Conservation (phyloP, 2,113 vertebrate species). For the Perca flavescens region DNA sequence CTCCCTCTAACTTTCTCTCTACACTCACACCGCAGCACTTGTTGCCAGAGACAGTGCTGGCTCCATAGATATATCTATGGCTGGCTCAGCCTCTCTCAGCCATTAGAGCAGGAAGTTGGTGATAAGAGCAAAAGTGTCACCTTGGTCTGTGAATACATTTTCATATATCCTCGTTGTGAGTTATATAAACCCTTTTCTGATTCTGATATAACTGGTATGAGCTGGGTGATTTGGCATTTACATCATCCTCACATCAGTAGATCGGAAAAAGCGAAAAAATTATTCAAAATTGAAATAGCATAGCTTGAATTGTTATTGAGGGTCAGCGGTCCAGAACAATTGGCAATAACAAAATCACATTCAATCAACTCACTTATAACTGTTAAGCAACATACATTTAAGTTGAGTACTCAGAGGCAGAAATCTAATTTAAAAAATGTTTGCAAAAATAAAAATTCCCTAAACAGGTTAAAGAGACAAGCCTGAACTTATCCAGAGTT, state of each 20-base stretch:
- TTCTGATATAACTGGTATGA: no score
- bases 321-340: no score
- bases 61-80: not conserved
- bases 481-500: not conserved
- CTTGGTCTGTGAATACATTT: slow-evolving; percentile 41
- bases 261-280: no score
- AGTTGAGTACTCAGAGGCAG: not conserved
- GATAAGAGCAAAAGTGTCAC: slow-evolving; percentile 67
- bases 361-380: no score
- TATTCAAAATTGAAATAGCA: no score
- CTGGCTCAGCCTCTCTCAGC: slow-evolving; percentile 28
- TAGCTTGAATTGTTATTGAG: no score
- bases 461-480: not conserved
- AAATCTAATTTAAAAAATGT: not conserved
- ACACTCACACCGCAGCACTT: not conserved
- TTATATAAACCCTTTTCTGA: no score
- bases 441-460: not conserved
- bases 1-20: not conserved
- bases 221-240: no score
- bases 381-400: no score
- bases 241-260: no score
- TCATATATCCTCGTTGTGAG: no score
- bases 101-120: slow-evolving; percentile 51
- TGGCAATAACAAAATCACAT: no score
- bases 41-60: not conserved